phyloP scores from a whole-genome alignment of 2,113 vertebrate genomes.

The Salvelinus fontinalis region DNA sequence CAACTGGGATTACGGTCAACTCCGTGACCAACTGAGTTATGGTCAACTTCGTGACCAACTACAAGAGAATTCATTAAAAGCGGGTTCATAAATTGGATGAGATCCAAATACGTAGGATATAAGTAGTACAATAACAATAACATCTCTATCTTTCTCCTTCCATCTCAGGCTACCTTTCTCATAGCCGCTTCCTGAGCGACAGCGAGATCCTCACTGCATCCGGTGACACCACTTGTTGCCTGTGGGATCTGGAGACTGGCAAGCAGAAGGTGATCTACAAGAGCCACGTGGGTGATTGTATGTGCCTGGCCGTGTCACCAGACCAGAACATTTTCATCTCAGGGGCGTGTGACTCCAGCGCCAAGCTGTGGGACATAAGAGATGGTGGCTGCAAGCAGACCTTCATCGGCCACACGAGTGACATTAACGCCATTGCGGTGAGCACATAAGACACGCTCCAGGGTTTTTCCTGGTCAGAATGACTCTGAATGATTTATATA shows the following conservation, averaged over 20 bases:
- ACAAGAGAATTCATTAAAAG: neutral
- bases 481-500: too few relatives aligned
- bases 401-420: constrained; percentile 91
- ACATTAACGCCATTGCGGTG: constrained; percentile 94
- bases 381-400: constrained; percentile 95
- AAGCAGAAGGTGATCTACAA: constrained; percentile 90
- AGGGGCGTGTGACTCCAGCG: constrained; percentile 94
- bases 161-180: constrained; percentile 73
- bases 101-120: neutral
- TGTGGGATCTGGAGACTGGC: constrained; percentile 96
- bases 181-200: constrained; percentile 77
- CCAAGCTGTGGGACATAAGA: constrained; percentile 96
- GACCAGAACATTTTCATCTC: constrained; percentile 91
- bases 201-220: constrained; percentile 75
- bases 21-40: neutral
- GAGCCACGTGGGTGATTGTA: constrained; percentile 94
- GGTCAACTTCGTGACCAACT: neutral
- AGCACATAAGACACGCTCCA: constrained; percentile 51
- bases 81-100: neutral
- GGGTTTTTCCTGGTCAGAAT: too few relatives aligned
- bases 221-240: constrained; percentile 81
- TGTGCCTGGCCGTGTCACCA: constrained; percentile 89
- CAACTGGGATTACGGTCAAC: neutral
- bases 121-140: neutral
- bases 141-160: constrained; percentile 2